Evolutionary conservation across 2,888 invertebrate species (phyloP), one percentile per base, ranked within the genome.

Genomic region (Brachyopa scutellaris): DNA sequence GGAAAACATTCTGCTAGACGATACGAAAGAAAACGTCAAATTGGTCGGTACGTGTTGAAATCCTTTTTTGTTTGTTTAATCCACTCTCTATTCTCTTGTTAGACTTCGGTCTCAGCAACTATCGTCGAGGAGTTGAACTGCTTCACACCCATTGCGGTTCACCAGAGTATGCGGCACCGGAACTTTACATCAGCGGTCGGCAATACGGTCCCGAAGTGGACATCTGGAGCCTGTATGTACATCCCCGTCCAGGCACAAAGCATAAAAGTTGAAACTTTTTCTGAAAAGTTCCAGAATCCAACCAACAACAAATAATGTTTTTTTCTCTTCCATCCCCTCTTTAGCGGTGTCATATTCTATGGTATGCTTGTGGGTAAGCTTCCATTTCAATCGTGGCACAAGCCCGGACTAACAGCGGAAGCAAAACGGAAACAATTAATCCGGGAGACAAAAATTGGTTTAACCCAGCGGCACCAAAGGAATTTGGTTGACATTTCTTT

Each of bases 161-260:
- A 29, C 93, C 95, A 8, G 95, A 95, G 90, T 95, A 95, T 89
- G 95, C 95, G 1, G 95, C 95, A 40, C 95, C 95, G 0, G 95
- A 95, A 89, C 91, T 95, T 76, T 95, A 95, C 88, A 91, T 93
- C 13, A 93, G 93, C 86, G 93, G 93, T 29, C 92, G 93, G 69
- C 92, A 92, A 79, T 95, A 95, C 89, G 95, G 95, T 42, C 93
- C 95, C 6, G 95, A 95, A 90, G 94, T 95, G 49, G 95, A 95
- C 89, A 91, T 95, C 49, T 95, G 95, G 95, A 95, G 95, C 90
- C 91, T 95, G 94, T 94, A 86, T 69, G 84, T 84, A 79, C 21
- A 47, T 0, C 9, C 40, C 8, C 31, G 3, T 8, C 21, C 29
- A 49, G 19, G 31, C 23, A 36, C 9, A 47, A 13, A 40, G n/a